Evolutionary conservation across 2,888 invertebrate genomes (phyloP).

Genomic region (Harmothoe impar): DNA sequence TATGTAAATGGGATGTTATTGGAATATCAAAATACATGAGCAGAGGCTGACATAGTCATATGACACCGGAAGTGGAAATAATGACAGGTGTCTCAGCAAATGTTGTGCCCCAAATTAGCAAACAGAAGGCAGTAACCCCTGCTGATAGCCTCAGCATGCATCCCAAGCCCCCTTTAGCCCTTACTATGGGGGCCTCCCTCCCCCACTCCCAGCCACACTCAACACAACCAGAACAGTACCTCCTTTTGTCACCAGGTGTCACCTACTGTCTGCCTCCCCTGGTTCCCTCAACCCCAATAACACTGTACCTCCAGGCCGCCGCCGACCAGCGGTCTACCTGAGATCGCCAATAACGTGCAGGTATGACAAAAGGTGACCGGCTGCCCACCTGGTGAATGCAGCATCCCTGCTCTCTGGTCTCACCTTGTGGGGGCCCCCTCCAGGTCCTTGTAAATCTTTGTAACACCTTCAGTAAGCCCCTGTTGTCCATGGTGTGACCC

Average conservation of each 20-base stretch:
- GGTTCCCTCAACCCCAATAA: neutral
- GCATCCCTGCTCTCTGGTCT: neutral
- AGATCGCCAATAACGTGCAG: conserved; percentile 2
- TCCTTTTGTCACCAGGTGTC: conserved; percentile 13
- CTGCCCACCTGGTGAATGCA: no score
- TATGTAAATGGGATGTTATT: no score
- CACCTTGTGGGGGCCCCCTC: neutral
- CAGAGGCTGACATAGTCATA: no score
- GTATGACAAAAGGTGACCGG: neutral
- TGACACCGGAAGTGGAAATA: no score
- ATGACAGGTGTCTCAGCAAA: no score
- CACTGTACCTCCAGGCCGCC: neutral
- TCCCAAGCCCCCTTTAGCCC: neutral
- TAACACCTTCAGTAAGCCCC: neutral
- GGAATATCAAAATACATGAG: no score
- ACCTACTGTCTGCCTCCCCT: neutral
- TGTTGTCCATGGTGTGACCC: no score
- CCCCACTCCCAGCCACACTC: neutral
- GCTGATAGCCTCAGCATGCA: no score
- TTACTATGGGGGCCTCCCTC: neutral
- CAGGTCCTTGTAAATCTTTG: neutral
- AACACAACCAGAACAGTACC: neutral
- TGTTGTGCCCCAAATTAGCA: no score
- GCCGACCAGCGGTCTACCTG: neutral
- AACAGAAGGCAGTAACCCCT: no score